Percentiles rank a stretch among this genome's conserved stretches.
phyloP scores from a whole-genome alignment of 1,140 invertebrate species.

The Drosophila repletoides region DNA sequence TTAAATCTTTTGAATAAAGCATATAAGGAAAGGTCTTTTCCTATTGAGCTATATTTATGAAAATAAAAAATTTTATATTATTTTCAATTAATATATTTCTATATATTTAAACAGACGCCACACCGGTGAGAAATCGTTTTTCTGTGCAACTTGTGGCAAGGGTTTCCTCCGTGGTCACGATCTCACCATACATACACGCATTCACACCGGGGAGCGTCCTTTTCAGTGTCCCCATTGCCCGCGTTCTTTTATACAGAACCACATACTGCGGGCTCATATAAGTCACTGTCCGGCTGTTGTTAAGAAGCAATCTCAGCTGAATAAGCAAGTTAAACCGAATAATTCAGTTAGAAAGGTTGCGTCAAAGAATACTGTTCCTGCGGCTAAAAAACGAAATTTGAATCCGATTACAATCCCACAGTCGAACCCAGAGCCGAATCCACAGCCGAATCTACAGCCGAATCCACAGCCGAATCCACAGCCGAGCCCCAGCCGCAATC shows the following conservation, averaged over 20 bases:
- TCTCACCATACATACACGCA: slow-evolving; percentile 26
- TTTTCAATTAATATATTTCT: background rate
- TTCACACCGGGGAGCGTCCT: slow-evolving; percentile 33
- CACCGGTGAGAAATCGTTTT: slow-evolving; percentile 22
- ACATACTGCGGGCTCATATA: slow-evolving; percentile 13
- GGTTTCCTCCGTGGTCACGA: slow-evolving; percentile 26
- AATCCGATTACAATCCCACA: no score
- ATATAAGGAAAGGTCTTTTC: no score
- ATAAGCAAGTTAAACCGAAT: background rate
- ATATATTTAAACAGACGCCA: slow-evolving; percentile 2
- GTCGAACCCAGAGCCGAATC: no score
- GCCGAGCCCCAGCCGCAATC: no score
- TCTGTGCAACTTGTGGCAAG: slow-evolving; percentile 27
- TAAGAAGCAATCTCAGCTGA: slow-evolving; percentile 7
- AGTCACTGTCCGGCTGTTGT: background rate
- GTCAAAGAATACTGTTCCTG: background rate
- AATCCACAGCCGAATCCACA: no score
- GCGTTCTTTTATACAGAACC: slow-evolving; percentile 16
- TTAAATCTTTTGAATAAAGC: no score
- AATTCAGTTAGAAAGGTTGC: background rate
- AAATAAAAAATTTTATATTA: no score
- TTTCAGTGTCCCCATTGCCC: slow-evolving; percentile 29
- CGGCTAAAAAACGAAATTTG: no score
- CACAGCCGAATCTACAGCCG: background rate
- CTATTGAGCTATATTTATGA: no score